Evolutionary conservation across 1,140 invertebrate genomes (phyloP), one percentile per base, ranked within the genome.

Genomic region (Drosophila parabipectinata): DNA sequence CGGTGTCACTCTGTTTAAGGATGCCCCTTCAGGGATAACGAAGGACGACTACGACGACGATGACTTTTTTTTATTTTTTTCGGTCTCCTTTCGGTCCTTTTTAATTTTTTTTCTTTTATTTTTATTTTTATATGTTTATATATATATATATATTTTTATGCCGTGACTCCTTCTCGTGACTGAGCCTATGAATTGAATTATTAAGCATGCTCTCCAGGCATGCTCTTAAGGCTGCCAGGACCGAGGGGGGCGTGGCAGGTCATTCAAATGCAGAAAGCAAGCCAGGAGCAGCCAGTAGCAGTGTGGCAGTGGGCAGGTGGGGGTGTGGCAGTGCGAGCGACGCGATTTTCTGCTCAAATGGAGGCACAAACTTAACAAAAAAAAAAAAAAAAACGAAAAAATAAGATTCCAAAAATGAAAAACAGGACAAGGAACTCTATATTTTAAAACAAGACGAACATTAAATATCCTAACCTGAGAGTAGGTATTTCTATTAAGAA

Each of bases 101-200:
- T 37, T 37, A n/a, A 52, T 52, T 39, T 52, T 18, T 37, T 14
- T 28, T 18, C 3, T n/a, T 28, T 8, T 53, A 6, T 15, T 32
- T 32, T 34, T 48, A 21, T 26, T n/a, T 28, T 8, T 53, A 6
- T 15, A 24, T 32, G 26, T 48, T n/a, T 26, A 56, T 47, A n/a
- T 61, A 56, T 59, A 57, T 45, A 26, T 45, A 56, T 59, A 57
- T 45, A 26, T 45, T 41, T 66, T 75, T 83, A 82, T 82, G 78
- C 63, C 82, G 78, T 87, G 82, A 72, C 82, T 82, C 78, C 66
- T 72, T 67, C 55, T 87, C 79, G 78, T 87, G 82, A 77, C 82
- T 79, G 82, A 30, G 81, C 81, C 82, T 85, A 85, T 87, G 82
- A 85, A 85, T 85, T 85, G 82, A 85, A 85, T 85, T 85, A 85